Evolutionary conservation across 2,888 invertebrate genomes (phyloP), one percentile per base, ranked within the genome.

Genomic region (Rhagonycha lutea): DNA sequence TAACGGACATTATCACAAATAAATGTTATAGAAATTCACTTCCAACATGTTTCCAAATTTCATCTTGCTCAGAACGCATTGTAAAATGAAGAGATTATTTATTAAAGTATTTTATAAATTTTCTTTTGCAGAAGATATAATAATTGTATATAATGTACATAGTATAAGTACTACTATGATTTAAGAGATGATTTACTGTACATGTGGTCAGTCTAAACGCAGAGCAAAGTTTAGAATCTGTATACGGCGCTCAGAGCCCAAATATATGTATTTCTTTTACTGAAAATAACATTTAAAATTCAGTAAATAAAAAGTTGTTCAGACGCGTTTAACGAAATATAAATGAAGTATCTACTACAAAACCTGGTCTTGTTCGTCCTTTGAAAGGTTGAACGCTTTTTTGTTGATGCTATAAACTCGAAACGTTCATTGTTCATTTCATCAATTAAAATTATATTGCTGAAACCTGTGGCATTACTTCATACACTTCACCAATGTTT

Each of bases 311-410:
- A 65, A 65, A 65, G 63, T 65, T 24, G 26, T 26, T 26, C 63
- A 65, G 63, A n/a, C 63, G 9, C 24, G 26, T 12, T 65, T 65
- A 24, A 65, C 63, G n/a, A 23, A 65, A 65, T 63, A 63, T 65
- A 65, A 23, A 65, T 18, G 63, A 65, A 18, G 24, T 65, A 24
- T 10, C 47, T 8, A 62, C 23, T 26, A 65, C 73, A 74, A 78
- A 78, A 75, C 62, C 78, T 68, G 68, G 72, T 72, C 76, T 74
- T 69, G 78, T 78, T 76, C 79, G 79, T 79, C 79, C 79, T 79
- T 79, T 78, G 68, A 79, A 78, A 78, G 79, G 79, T 76, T 79
- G 78, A 67, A 69, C 73, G 72, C 69, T 79, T 79, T 32, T 79
- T 79, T 78, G 75, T 73, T 69, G 68, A 28, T 65, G 29, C 61